Evolutionary conservation across 2,113 vertebrate genomes (phyloP), one percentile per base, ranked within the genome.

Genomic region (Okapia johnstoni): DNA sequence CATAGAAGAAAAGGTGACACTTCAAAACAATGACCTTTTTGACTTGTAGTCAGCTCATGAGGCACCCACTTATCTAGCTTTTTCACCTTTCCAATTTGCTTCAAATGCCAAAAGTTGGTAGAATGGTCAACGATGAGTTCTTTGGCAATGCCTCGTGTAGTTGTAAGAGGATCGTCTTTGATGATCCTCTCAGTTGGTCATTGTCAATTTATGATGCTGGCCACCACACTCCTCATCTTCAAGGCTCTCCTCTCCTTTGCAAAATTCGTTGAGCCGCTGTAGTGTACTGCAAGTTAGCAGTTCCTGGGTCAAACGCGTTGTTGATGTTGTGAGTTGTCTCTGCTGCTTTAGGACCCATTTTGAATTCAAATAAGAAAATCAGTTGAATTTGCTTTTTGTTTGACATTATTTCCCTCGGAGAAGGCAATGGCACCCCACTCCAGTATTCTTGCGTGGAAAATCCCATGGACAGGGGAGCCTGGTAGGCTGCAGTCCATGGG

Each of bases 1-100:
- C 70, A 73, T 25, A 43, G 70, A 43, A 40, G 19, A 70, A 40
- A 36, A 36, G 70, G 23, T 25, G 36, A 13, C 5, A 25, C 21
- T 43, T 73, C 70, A 43, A 25, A 73, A 73, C 0, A 0, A 25
- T 43, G 1, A 6, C 6, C 7, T 73, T 40, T 73, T 73, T 7
- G 21, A 73, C 21, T 73, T 73, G 21, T 36, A 25, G 36, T 73
- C 70, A 40, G 70, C 70, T 43, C 36, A 7, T 25, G 70, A 73
- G 36, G 70, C 70, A 73, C 70, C 70, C n/a, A 40, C 23, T 40
- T 43, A 43, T 36, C 11, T 23, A 6, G 36, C 11, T 43, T 73
- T 14, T 73, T 36, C 70, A 73, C 21, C 36, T 73, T 73, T 73
- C 70, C 36, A 73, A 2, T 43, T 73, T 25, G 70, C 70, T 73